phyloP scores from a whole-genome alignment of 1,140 invertebrate species.

The Zophobas morio region DNA sequence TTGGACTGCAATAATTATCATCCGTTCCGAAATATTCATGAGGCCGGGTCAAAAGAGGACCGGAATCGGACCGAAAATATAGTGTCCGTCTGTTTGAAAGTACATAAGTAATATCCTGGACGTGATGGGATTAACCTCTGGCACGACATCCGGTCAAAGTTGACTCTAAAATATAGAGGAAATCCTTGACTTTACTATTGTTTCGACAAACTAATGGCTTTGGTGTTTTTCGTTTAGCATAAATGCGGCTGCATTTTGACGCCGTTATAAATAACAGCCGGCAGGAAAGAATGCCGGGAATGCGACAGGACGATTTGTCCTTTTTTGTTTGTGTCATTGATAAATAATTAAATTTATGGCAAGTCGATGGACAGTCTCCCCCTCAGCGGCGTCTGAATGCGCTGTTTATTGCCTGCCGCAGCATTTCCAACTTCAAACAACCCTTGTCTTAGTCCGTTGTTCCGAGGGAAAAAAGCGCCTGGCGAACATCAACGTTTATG shows the following conservation, averaged over 20 bases:
- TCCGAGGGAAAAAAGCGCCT: background rate
- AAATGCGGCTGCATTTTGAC: conserved; percentile 12
- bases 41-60: conserved; percentile 20
- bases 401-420: conserved; percentile 18
- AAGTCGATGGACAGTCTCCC: conserved; percentile 26
- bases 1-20: background rate
- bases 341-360: conserved; percentile 35
- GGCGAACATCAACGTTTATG: background rate
- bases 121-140: conserved; percentile 39
- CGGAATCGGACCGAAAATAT: conserved; percentile 28
- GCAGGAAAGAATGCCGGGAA: conserved; percentile 7
- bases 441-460: background rate
- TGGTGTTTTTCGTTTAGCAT: conserved; percentile 29
- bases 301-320: conserved; percentile 27
- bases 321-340: conserved; percentile 26
- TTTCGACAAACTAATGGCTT: conserved; percentile 25
- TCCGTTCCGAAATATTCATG: conserved; percentile 24
- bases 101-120: conserved; percentile 39
- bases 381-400: background rate
- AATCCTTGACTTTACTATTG: conserved; percentile 25
- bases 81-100: conserved; percentile 36
- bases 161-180: conserved; percentile 35
- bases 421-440: background rate
- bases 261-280: conserved; percentile 23
- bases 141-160: conserved; percentile 36